Percentiles rank a stretch among this genome's conserved stretches.
Conservation (phyloP, 2,888 invertebrate genomes). For the Clitarchus hookeri region DNA sequence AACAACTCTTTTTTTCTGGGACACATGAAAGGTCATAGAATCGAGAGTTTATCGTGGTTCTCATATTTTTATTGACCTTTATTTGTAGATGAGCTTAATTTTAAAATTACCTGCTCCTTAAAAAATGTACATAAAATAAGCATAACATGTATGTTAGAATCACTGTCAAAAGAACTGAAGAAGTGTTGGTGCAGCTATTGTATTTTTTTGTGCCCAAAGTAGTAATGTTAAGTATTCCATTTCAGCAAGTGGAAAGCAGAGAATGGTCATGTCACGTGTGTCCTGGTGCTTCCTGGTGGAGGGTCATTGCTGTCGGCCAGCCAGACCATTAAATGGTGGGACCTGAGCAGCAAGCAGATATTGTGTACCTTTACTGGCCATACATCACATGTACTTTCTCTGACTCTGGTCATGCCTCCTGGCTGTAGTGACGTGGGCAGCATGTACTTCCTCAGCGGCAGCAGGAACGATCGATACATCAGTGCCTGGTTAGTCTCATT, state of each 20-base stretch:
- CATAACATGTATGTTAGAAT: no score
- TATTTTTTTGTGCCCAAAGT: no score
- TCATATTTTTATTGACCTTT: no score
- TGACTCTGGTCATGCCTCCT: constrained; percentile 52
- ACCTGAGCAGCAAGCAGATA: constrained; percentile 61
- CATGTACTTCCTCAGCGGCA: constrained; percentile 55
- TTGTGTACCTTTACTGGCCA: constrained; percentile 69
- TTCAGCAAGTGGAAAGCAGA: constrained; percentile 70
- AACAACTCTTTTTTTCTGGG: no score
- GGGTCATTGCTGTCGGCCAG: constrained; percentile 52
- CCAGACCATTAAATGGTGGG: constrained; percentile 65
- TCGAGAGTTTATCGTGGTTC: no score
- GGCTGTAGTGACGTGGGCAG: constrained; percentile 44
- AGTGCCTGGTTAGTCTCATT: constrained; percentile 49
- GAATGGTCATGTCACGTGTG: constrained; percentile 62
- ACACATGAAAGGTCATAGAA: no score
- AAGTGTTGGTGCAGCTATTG: no score
- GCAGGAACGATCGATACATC: constrained; percentile 48
- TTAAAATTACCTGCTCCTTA: no score
- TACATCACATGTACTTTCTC: constrained; percentile 60
- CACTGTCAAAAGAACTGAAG: no score
- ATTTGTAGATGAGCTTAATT: no score
- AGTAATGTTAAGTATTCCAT: constrained; percentile 36
- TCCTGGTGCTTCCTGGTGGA: constrained; percentile 62
- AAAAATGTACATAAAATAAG: no score